Evolutionary conservation across 1,140 invertebrate genomes (phyloP).

Genomic region (Heliconius eleuchia): DNA sequence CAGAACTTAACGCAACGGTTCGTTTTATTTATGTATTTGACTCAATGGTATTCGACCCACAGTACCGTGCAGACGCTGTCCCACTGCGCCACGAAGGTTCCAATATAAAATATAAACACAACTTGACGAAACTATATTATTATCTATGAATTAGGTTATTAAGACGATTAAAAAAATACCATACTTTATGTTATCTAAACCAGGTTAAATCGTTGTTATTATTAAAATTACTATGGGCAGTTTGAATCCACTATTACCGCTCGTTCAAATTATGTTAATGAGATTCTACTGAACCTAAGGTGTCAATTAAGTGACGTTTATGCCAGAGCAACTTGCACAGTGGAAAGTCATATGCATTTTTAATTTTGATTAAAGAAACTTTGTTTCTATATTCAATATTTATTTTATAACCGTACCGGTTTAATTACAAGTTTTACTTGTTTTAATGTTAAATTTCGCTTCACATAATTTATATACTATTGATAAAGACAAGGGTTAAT

Average conservation of each 20-base stretch:
- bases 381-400: neutral
- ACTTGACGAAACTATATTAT: neutral
- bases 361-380: neutral
- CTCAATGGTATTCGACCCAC: neutral
- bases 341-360: neutral
- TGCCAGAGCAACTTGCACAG: neutral
- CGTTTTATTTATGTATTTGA: too few species aligned
- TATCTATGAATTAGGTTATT: neutral
- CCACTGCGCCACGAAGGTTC: too few species aligned
- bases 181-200: neutral
- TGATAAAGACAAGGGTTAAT: too few species aligned
- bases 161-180: neutral
- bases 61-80: neutral
- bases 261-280: neutral
- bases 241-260: neutral
- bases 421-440: too few species aligned
- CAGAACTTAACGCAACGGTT: too few species aligned
- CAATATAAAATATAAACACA: too few species aligned
- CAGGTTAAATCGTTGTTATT: neutral
- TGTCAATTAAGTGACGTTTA: neutral
- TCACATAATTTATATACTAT: too few species aligned
- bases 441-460: too few species aligned
- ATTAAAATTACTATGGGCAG: neutral
- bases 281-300: neutral
- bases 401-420: too few species aligned